These are phyloP conservation scores for Ailurus styani DNA, from an alignment of 2,113 vertebrate genomes.

Conservation along the genomic window DNA sequence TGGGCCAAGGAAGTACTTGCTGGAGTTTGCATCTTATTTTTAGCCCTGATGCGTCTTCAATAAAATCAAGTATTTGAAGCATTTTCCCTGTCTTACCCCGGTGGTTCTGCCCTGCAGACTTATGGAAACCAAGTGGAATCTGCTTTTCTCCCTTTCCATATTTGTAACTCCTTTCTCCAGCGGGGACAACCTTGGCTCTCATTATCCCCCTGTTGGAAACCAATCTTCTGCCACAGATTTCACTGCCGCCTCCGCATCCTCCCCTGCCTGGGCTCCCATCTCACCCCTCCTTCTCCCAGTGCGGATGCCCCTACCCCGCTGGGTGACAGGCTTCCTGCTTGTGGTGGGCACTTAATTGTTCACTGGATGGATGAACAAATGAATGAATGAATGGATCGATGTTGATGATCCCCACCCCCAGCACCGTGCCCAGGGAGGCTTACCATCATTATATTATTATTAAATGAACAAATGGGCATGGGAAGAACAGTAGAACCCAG, in stretches of 20 bases:
- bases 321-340: not conserved
- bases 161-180: not conserved
- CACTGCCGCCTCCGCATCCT: accelerated
- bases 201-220: not conserved
- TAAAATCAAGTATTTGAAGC: not conserved
- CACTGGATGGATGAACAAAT: not conserved
- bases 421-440: not conserved
- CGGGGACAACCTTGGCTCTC: not conserved
- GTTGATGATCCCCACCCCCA: not conserved
- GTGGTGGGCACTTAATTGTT: not conserved
- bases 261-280: too few species aligned
- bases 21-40: not conserved
- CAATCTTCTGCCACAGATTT: not conserved
- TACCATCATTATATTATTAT: not conserved
- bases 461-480: not conserved
- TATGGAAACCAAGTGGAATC: not conserved
- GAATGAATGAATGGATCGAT: not conserved
- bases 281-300: not conserved
- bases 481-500: not conserved
- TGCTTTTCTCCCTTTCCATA: not conserved
- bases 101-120: not conserved
- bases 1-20: not conserved
- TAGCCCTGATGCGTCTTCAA: not conserved
- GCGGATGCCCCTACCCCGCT: accelerated
- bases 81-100: not conserved